A percentile compares a stretch with the other conserved stretches of the same genome.
Evolutionary conservation across 2,888 invertebrate species (phyloP).

Genomic region (Drosophila villosipedis): DNA sequence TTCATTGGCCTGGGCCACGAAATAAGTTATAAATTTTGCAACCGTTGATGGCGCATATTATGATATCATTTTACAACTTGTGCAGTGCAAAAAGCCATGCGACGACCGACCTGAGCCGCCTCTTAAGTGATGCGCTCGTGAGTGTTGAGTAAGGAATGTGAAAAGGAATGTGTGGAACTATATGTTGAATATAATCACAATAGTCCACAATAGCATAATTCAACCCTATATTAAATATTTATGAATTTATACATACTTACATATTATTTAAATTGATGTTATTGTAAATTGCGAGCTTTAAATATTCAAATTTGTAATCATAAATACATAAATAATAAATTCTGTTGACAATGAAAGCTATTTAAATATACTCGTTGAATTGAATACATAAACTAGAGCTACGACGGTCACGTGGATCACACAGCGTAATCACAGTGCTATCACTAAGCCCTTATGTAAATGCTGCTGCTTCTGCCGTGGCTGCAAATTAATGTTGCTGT

Average conservation of each 20-base stretch:
- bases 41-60: conserved; percentile 84
- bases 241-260: not conserved
- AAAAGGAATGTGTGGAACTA: not conserved
- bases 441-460: conserved; percentile 70
- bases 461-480: conserved; percentile 48
- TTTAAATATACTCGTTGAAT: not conserved
- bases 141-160: conserved; percentile 2
- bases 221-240: not conserved
- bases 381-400: not conserved
- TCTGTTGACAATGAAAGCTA: not conserved
- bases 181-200: not conserved
- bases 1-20: conserved; percentile 50
- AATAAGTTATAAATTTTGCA: conserved; percentile 85
- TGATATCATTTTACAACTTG: conserved; percentile 85
- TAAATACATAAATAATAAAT: not conserved
- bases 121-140: conserved; percentile 50
- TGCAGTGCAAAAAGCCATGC: conserved; percentile 61
- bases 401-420: conserved; percentile 1
- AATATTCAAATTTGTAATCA: not conserved
- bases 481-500: conserved; percentile 83
- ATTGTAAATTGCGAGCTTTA: not conserved
- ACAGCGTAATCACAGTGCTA: conserved; percentile 29
- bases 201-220: not conserved
- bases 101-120: conserved; percentile 52
- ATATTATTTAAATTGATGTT: not conserved